phyloP scores from a whole-genome alignment of 1,140 invertebrate species.

The Wasmannia auropunctata region DNA sequence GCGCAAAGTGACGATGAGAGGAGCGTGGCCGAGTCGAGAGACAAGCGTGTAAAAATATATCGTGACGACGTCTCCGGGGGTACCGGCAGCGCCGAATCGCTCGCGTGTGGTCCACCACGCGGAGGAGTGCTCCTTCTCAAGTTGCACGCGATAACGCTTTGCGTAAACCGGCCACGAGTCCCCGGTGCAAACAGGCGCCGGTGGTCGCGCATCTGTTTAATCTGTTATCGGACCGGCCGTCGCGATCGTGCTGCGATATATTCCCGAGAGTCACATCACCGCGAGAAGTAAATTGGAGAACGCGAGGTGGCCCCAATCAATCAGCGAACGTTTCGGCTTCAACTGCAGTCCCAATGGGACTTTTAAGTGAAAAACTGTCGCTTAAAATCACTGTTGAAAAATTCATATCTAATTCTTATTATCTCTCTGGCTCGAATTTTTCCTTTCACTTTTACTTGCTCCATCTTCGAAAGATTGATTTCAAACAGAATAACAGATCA shows the following conservation, averaged over 20 bases:
- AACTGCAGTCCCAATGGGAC: not conserved
- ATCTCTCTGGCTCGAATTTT: not conserved
- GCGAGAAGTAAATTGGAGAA: not conserved
- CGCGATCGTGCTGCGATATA: not conserved
- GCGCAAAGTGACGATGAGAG: not conserved
- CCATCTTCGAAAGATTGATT: not conserved
- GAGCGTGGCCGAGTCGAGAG: not conserved
- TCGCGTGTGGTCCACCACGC: conserved; percentile 31
- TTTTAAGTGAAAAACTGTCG: not conserved
- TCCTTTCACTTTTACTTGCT: not conserved
- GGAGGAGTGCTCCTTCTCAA: not conserved
- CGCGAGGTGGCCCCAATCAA: not conserved
- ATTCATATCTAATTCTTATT: not conserved
- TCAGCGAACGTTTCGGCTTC: not conserved
- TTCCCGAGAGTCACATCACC: not conserved
- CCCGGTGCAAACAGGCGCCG: not conserved
- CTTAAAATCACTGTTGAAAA: not conserved
- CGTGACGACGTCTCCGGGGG: not conserved
- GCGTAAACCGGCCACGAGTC: conserved; percentile 17
- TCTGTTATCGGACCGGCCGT: not conserved
- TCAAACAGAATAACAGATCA: no score
- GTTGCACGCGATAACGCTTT: conserved; percentile 37
- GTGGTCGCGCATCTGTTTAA: not conserved
- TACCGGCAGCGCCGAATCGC: conserved; percentile 18
- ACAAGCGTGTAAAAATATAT: conserved; percentile 48